Evolutionary conservation across 2,797 vertebrate species (phyloP).

Genomic region (Sibirionetta formosa): DNA sequence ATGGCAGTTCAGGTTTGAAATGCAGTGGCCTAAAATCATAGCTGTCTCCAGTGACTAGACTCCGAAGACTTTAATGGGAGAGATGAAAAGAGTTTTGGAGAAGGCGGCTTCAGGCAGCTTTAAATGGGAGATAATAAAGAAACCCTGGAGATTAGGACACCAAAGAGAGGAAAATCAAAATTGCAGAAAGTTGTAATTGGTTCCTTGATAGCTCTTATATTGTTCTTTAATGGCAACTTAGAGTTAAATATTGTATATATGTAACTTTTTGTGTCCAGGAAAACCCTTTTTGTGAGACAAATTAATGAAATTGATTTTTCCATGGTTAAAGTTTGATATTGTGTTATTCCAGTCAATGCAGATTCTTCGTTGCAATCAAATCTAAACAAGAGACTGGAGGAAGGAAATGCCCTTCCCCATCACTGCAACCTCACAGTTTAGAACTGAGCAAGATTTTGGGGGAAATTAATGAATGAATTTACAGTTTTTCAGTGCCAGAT

Average conservation of each 20-base stretch:
- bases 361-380: neutral
- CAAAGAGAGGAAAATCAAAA: neutral
- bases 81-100: neutral
- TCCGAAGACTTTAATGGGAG: neutral
- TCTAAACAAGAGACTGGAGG: neutral
- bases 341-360: neutral
- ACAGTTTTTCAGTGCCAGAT: neutral
- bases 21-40: rapidly evolving
- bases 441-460: neutral
- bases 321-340: neutral
- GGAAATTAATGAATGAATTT: neutral
- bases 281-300: neutral
- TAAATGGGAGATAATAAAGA: neutral
- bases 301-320: neutral
- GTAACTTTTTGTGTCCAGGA: neutral
- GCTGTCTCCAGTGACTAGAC: neutral
- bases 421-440: neutral
- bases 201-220: neutral
- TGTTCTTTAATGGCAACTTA: neutral
- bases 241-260: neutral
- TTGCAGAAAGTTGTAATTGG: neutral
- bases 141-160: neutral
- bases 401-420: neutral
- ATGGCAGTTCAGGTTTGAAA: neutral
- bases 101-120: neutral